Conservation (phyloP, 2,888 invertebrate genomes). For the Cordylochernes scorpioides region DNA sequence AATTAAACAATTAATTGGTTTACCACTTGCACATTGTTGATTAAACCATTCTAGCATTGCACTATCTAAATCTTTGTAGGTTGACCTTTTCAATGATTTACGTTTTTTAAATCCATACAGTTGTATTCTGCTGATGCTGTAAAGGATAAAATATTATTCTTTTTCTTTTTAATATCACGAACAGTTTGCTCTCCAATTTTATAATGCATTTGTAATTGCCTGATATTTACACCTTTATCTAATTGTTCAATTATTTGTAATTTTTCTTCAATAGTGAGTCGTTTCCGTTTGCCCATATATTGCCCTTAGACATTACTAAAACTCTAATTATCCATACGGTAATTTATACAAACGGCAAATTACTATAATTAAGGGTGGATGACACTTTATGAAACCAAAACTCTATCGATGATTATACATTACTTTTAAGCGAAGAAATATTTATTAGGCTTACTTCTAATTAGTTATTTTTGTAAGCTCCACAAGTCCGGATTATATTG, state of each 20-base stretch:
- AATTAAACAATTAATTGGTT: not conserved
- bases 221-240: not conserved
- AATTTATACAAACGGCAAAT: too few relatives aligned
- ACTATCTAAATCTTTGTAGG: not conserved
- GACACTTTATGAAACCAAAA: too few relatives aligned
- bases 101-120: not conserved
- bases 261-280: not conserved
- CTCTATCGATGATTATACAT: too few relatives aligned
- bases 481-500: too few relatives aligned
- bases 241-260: conserved; percentile 1
- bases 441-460: too few relatives aligned
- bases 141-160: not conserved
- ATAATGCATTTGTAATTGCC: not conserved
- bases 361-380: too few relatives aligned
- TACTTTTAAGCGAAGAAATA: too few relatives aligned
- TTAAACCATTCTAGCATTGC: not conserved
- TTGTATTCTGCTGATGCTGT: not conserved
- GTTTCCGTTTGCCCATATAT: not conserved
- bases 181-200: not conserved
- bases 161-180: not conserved
- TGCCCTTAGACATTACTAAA: not conserved
- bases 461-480: too few relatives aligned
- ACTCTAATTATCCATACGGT: too few relatives aligned
- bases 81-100: not conserved
- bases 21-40: not conserved